Evolutionary conservation across 2,888 invertebrate species (phyloP), one percentile per base, ranked within the genome.

Genomic region (Tenthredo notha): DNA sequence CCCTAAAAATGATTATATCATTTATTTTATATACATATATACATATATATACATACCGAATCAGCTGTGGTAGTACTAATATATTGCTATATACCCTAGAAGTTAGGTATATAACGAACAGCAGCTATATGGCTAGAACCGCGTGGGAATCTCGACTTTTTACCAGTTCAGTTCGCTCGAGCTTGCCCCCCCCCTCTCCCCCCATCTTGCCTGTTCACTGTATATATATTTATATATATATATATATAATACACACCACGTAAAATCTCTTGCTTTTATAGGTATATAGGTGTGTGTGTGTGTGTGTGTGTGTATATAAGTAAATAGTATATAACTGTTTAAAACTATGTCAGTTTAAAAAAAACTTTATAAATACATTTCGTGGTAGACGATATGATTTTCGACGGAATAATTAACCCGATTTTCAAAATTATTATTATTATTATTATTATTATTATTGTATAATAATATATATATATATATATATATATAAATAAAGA

Each of bases 141-240:
- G 65, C 83, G 83, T 83, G 83, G 83, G 83, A 83, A 83, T 83
- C 83, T 50, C 9, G 21, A 67, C 67, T 83, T 83, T 83, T 83
- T 83, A 83, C 67, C 37, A 61, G n/a, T 37, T 29, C 65, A 83
- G 65, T 29, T 77, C 43, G n/a, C 21, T 74, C 21, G 5, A 29
- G 67, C 43, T 61, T 61, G 25, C 58, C 58, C 18, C 21, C 18
- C 21, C 58, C n/a, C 18, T 21, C n/a, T 2, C 61, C 25, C 3
- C 5, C 61, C 12, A 21, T 25, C 10, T 12, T 25, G 10, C 61
- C 61, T 12, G 25, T 18, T 61, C 25, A 2, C 12, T 12, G 25
- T 61, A 21, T 61, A 25, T 37, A 7, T 61, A 9, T 58, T 21
- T 58, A n/a, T n/a, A n/a, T n/a, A n/a, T n/a, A n/a, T n/a, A n/a